Base-by-base conservation (phyloP, 2,888 invertebrate genomes). In the Euproctis similis region DNA sequence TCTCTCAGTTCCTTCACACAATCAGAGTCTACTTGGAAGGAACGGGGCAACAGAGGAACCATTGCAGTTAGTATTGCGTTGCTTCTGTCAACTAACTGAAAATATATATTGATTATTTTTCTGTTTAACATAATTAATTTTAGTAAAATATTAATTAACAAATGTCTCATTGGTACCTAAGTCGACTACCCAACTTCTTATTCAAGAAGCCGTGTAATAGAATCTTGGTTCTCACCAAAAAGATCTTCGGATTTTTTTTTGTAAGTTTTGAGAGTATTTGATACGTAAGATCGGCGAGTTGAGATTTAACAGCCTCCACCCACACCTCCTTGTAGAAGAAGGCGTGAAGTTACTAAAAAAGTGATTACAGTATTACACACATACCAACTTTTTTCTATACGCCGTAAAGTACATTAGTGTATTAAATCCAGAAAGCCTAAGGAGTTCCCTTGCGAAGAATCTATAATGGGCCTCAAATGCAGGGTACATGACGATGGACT, bases 381-480 rank as follows among this genome's bases (percentile, higher is more conserved):
- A 46, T 39, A 81, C 82, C 75, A 67, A 68, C 68, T 80, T 81
- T 48, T 71, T 77, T 11, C 76, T 67, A 34, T 80, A 78, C 4
- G 65, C 67, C 0, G 78, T 75, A 30, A 80, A 40, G 77, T 81
- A 82, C 35, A 80, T 29, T 9, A 82, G 29, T 4, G 65, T 43
- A n/a, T 38, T 53, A 32, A 73, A 72, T 1, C 82, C 84, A 17
- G 84, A 82, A 0, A 88, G 51, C 4, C 90, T 69, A 78, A 89
- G 85, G 31, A 91, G 63, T 47, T 92, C 92, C 34, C 87, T 71
- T 8, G 87, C 60, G 36, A 91, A 88, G 53, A 80, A 88, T 22
- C 80, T 69, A 18, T 75, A 76, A 46, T 88, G 85, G 2, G 59
- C 65, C 39, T 87, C 85, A 42, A 91, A 91, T 1, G 86, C 84